Evolutionary conservation across 23 tunicate genomes (phyloP).

Genomic region (Corella eumyota): DNA sequence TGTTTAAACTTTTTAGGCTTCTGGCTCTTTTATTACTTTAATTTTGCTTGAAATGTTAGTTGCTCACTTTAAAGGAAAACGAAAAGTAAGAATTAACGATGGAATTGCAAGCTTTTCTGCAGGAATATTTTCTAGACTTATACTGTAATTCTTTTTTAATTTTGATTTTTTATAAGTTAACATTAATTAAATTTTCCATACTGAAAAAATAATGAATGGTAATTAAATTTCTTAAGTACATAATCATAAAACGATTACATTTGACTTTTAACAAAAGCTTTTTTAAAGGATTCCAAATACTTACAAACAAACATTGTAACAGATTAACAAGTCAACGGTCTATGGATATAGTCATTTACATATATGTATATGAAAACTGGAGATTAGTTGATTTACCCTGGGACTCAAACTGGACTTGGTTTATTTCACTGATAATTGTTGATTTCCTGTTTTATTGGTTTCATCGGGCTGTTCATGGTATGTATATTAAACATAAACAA

Average conservation of each 20-base stretch:
- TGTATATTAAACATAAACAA: no score
- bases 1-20: slow-evolving; percentile 59
- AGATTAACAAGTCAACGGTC: slow-evolving; percentile 37
- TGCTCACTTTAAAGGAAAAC: slow-evolving; percentile 33
- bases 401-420: slow-evolving; percentile 64
- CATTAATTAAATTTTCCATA: no score
- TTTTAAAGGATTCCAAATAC: no score
- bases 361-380: slow-evolving; percentile 49
- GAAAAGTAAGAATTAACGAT: slow-evolving; percentile 39
- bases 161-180: no score
- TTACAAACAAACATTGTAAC: background rate
- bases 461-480: slow-evolving; percentile 76
- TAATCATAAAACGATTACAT: no score
- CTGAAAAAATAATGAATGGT: no score
- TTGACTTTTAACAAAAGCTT: no score
- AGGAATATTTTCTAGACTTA: slow-evolving; percentile 33
- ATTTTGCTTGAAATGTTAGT: slow-evolving; percentile 36
- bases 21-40: slow-evolving; percentile 23
- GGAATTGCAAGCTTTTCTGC: slow-evolving; percentile 54
- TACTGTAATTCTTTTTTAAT: slow-evolving; percentile 4
- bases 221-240: no score
- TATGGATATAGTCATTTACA: slow-evolving; percentile 36
- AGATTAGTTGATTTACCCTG: slow-evolving; percentile 49
- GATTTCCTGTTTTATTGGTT: slow-evolving; percentile 90
- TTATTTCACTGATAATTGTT: slow-evolving; percentile 37